Percentiles rank a stretch among this genome's conserved stretches.
phyloP scores from a whole-genome alignment of 2,113 vertebrate species.

The Podiceps cristatus region DNA sequence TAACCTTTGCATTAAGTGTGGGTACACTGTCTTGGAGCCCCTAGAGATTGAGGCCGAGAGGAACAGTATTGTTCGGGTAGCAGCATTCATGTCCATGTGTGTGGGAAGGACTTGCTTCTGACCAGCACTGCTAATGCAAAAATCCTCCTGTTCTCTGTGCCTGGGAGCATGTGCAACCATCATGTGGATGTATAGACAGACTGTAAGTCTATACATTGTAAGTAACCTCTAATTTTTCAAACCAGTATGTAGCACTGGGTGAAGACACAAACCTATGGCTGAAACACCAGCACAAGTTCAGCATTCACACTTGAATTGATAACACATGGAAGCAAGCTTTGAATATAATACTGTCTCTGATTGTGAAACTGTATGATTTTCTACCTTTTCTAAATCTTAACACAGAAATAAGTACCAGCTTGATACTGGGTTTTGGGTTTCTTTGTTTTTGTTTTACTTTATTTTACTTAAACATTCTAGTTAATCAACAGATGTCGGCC shows the following conservation, averaged over 20 bases:
- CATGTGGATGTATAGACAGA: not conserved
- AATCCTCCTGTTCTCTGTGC: not conserved
- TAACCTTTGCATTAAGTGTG: not conserved
- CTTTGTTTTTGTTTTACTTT: not conserved
- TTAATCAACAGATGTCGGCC: not conserved
- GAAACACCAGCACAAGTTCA: not conserved
- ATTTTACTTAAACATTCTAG: not conserved
- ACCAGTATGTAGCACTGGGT: not conserved
- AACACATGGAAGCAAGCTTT: not conserved
- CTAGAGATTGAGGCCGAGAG: not conserved
- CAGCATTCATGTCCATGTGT: fast-evolving
- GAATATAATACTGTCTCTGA: not conserved
- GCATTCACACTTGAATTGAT: not conserved
- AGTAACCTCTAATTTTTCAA: not conserved
- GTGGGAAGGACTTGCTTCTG: not conserved
- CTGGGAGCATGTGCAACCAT: not conserved
- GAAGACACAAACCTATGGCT: not conserved
- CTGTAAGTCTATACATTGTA: not conserved
- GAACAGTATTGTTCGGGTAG: not conserved
- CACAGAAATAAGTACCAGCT: not conserved
- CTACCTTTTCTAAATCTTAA: not conserved
- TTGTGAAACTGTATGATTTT: not conserved
- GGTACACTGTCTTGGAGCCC: not conserved
- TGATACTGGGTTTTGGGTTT: no score
- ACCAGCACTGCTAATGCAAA: not conserved